These are phyloP conservation scores for Rhimphoctona megacephalus DNA, from an alignment of 2,888 invertebrate species.

Conservation along the genomic window DNA sequence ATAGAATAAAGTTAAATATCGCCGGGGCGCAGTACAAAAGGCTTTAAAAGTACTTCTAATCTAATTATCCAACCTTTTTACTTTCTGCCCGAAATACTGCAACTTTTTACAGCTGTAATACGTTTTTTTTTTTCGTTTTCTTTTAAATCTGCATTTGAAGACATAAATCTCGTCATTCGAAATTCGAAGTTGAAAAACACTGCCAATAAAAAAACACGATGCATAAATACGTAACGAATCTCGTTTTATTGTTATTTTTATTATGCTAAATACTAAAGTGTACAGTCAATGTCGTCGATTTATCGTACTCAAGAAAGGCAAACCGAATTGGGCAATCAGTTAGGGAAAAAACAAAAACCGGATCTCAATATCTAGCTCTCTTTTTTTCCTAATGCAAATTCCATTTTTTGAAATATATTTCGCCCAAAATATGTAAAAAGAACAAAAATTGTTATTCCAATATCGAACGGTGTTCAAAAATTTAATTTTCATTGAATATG, in stretches of 20 bases:
- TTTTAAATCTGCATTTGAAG: not conserved
- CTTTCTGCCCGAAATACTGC: not conserved
- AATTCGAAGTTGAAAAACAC: constrained; percentile 52
- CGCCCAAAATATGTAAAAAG: not conserved
- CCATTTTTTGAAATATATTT: not conserved
- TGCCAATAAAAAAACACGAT: constrained; percentile 57
- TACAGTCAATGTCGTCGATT: constrained; percentile 14
- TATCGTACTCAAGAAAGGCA: not conserved
- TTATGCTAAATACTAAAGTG: not conserved
- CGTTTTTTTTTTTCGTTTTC: not conserved
- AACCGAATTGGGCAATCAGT: not conserved
- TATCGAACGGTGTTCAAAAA: not conserved
- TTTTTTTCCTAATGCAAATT: not conserved
- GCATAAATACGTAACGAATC: constrained; percentile 47
- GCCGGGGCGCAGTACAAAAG: constrained; percentile 23
- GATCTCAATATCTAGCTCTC: not conserved
- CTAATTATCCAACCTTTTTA: not conserved
- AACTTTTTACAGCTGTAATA: not conserved
- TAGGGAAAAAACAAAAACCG: not conserved
- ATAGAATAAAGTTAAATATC: constrained; percentile 16
- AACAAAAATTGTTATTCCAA: not conserved
- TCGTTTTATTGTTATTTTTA: constrained; percentile 18
- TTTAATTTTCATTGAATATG: not conserved
- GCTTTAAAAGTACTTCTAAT: constrained; percentile 6
- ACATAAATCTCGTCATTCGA: constrained; percentile 24